These are phyloP conservation scores for Mystacides longicornis DNA, from an alignment of 2,888 invertebrate species.

Conservation along the genomic window DNA sequence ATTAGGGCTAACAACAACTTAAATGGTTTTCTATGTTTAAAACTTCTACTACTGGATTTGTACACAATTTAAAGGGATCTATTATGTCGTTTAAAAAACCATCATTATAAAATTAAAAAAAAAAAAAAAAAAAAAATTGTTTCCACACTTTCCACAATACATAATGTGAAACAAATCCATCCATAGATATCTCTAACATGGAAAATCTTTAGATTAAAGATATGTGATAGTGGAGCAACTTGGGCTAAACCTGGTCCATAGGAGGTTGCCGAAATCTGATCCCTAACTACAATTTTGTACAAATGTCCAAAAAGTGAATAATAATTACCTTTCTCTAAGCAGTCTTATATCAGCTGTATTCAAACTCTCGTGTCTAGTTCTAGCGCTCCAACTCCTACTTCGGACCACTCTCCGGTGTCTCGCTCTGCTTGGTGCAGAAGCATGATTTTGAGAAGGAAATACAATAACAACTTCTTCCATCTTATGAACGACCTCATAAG, in stretches of 20 bases:
- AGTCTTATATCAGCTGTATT: conserved; percentile 20
- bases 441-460: not conserved
- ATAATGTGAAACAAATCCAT: not conserved
- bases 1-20: too few relatives aligned
- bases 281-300: too few relatives aligned
- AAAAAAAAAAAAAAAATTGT: too few relatives aligned
- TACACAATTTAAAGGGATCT: too few relatives aligned
- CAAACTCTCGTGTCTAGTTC: conserved; percentile 16
- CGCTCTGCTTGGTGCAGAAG: not conserved
- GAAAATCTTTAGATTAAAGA: too few relatives aligned
- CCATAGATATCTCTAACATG: too few relatives aligned
- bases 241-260: too few relatives aligned
- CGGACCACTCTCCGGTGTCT: conserved; percentile 12
- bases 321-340: conserved; percentile 23
- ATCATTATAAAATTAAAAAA: not conserved
- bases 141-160: not conserved
- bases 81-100: not conserved
- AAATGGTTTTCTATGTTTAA: too few relatives aligned
- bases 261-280: too few relatives aligned
- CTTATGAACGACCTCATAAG: not conserved
- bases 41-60: too few relatives aligned
- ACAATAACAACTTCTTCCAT: conserved; percentile 11
- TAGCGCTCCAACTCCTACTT: conserved; percentile 24
- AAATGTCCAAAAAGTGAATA: not conserved
- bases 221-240: too few relatives aligned